Conservation (phyloP, 1,140 invertebrate genomes). For the Drosophila ogumai region DNA sequence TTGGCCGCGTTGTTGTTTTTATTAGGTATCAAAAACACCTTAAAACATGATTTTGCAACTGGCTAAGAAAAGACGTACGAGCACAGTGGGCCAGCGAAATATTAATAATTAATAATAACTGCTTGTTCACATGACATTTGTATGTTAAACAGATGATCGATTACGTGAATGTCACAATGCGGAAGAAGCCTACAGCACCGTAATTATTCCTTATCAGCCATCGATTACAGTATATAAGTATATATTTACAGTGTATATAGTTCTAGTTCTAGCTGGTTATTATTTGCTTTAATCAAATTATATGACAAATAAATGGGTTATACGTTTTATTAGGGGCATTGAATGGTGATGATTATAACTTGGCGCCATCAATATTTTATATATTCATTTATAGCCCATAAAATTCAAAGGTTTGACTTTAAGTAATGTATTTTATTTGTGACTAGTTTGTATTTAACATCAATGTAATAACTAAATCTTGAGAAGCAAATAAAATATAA, state of each 20-base stretch:
- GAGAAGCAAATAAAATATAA: background rate
- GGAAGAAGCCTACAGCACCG: conserved; percentile 12
- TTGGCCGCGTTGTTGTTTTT: conserved; percentile 75
- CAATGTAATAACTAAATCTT: too few species aligned
- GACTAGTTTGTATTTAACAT: background rate
- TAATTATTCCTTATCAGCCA: conserved; percentile 29
- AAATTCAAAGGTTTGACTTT: background rate
- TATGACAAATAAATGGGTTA: conserved; percentile 7
- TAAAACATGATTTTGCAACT: conserved; percentile 83
- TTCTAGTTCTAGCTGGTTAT: background rate
- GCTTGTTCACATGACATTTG: conserved; percentile 40
- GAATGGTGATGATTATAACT: conserved; percentile 1
- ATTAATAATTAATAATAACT: conserved; percentile 27
- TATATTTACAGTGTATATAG: background rate
- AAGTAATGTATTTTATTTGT: background rate
- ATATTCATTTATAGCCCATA: background rate
- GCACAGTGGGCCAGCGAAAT: conserved; percentile 54
- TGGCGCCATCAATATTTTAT: conserved; percentile 1
- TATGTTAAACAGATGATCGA: conserved; percentile 39
- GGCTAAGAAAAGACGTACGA: conserved; percentile 50
- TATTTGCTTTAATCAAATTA: conserved; percentile 16
- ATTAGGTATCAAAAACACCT: conserved; percentile 84
- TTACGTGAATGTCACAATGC: conserved; percentile 26
- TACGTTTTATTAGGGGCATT: conserved; percentile 22
- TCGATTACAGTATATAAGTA: background rate